These are phyloP conservation scores for Octonoba sinensis DNA, from an alignment of 2,888 invertebrate genomes.

Conservation along the genomic window DNA sequence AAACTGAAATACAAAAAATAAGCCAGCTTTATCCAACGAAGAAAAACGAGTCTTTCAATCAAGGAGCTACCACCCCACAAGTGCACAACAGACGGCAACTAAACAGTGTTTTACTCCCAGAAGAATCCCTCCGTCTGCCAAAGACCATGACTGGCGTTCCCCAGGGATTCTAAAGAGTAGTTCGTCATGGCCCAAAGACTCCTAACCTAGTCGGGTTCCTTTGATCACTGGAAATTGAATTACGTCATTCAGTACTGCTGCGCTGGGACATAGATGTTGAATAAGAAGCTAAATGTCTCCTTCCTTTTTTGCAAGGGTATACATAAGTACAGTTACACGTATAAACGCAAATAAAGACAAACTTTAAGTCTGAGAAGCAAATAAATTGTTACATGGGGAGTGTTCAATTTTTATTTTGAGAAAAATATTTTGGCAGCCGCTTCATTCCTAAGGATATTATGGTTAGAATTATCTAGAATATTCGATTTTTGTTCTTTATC, in stretches of 20 bases:
- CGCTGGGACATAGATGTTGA: not conserved
- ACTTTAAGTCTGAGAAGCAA: too few relatives aligned
- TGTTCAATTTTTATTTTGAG: too few relatives aligned
- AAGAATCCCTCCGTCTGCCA: slow-evolving; percentile 1
- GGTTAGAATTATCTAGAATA: too few relatives aligned
- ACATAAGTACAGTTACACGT: too few relatives aligned
- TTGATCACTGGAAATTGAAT: slow-evolving; percentile 32
- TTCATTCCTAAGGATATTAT: too few relatives aligned
- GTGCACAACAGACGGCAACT: not conserved
- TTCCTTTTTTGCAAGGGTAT: too few relatives aligned
- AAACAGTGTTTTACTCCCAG: slow-evolving; percentile 8
- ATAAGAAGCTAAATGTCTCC: too few relatives aligned
- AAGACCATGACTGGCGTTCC: not conserved
- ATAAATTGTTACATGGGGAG: too few relatives aligned
- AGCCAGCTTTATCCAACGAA: not conserved
- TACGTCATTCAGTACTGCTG: slow-evolving; percentile 11
- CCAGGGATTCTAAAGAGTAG: slow-evolving; percentile 7
- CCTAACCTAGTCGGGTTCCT: slow-evolving; percentile 12
- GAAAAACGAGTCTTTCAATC: not conserved
- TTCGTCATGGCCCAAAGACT: slow-evolving; percentile 16
- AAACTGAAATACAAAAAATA: not conserved
- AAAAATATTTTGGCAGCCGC: too few relatives aligned
- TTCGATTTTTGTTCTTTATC: too few relatives aligned
- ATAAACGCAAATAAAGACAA: too few relatives aligned
- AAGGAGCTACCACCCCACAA: not conserved